Base-by-base conservation (phyloP, 2,113 vertebrate genomes). In the Rhinichthys klamathensis region DNA sequence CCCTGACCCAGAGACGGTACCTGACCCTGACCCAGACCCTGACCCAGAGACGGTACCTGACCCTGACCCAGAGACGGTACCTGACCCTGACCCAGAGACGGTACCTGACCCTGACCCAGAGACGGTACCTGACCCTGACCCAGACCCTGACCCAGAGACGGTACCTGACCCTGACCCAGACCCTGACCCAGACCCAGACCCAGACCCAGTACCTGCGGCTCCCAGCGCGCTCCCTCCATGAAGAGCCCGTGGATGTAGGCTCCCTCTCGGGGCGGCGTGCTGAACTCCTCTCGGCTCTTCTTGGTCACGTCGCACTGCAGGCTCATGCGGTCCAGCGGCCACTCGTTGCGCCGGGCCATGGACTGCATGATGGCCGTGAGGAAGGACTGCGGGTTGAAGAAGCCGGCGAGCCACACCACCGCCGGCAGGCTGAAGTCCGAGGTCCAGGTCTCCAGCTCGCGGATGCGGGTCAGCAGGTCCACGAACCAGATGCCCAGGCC, bases 311-410 rank as follows among this genome's bases (percentile, higher is more conserved):
- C 97, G 0, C 97, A 99, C 80, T 98, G 97, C 79, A 99, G 88
- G 11, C 90, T 86, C 97, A 99, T 97, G 85, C 92, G 95, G 92
- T 99, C 98, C 87, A 99, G 93, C 0, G 97, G 97, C 98, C 97
- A 99, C 89, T 95, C 92, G 0, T 97, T 99, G 89, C 93, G 96
- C 3, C 96, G 93, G 0, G 97, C 97, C 46, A 91, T 94, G 1
- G 94, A 95, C 92, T 99, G 98, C 97, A 99, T 98, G 92, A 99
- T 95, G 89, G 98, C 97, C 0, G 97, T 98, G 87, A 99, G 95
- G 89, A 99, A 96, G 77, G 97, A 96, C 94, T 99, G 97, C 0
- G 97, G 98, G 87, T 97, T 98, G 91, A 99, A 99, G 92, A 99
- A 96, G 6, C 98, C 97, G 0, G 97, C 93, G 0, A 99, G 92